Conservation (phyloP, 2,888 invertebrate genomes). For the Nysson spinosus region DNA sequence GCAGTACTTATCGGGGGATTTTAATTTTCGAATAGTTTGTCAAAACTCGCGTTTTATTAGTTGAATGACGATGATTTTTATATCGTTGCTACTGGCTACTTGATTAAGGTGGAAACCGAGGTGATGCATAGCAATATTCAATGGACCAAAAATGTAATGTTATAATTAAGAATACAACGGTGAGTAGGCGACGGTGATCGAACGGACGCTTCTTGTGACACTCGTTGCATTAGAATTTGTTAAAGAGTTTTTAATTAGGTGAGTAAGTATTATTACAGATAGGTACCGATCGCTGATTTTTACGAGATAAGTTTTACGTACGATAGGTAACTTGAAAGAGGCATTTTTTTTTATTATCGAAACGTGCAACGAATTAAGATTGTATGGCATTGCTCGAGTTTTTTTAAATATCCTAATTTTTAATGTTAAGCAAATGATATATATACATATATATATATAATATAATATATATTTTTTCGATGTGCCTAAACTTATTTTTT, state of each 20-base stretch:
- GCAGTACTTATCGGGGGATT: constrained; percentile 33
- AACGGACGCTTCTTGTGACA: constrained; percentile 15
- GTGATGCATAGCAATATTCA: constrained; percentile 57
- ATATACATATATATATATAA: constrained; percentile 4
- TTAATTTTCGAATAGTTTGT: constrained; percentile 16
- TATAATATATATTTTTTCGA: constrained; percentile 51
- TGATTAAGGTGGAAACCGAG: constrained; percentile 35
- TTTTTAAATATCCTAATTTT: constrained; percentile 50
- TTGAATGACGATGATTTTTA: constrained; percentile 19
- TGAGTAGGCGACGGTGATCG: constrained; percentile 6
- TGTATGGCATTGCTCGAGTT: constrained; percentile 30
- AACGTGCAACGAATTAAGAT: constrained; percentile 40
- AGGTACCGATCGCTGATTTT: constrained; percentile 36
- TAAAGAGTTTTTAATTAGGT: constrained; percentile 40
- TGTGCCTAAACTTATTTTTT: constrained; percentile 36
- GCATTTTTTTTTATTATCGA: constrained; percentile 48
- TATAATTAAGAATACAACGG: constrained; percentile 35
- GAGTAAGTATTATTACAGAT: constrained; percentile 51
- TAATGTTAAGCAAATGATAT: constrained; percentile 41
- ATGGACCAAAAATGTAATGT: constrained; percentile 63
- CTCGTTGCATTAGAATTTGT: constrained; percentile 21
- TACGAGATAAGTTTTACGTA: constrained; percentile 37
- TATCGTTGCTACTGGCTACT: constrained; percentile 23
- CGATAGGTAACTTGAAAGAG: constrained; percentile 12
- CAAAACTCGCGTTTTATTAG: constrained; percentile 28